These are phyloP conservation scores for Dryas iulia DNA, from an alignment of 1,140 invertebrate species.

Conservation along the genomic window DNA sequence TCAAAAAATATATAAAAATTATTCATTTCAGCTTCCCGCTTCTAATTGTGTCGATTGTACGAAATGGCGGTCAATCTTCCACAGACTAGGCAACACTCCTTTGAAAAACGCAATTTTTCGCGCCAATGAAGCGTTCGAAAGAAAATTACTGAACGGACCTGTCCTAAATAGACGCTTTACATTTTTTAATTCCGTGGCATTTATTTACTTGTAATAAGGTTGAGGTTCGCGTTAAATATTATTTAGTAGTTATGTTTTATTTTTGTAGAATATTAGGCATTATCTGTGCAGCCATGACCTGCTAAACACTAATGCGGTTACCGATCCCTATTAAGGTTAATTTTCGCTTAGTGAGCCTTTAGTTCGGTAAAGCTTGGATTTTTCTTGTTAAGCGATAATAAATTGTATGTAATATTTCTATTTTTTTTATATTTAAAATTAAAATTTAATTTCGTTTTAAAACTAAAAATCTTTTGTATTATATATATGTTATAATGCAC, in stretches of 20 bases:
- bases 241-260: conserved; percentile 31
- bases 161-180: conserved; percentile 53
- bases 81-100: conserved; percentile 46
- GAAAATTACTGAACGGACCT: conserved; percentile 62
- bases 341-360: conserved; percentile 47
- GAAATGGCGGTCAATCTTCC: conserved; percentile 43
- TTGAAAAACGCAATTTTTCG: conserved; percentile 74
- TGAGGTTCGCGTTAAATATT: conserved; percentile 31
- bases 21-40: not conserved
- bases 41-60: conserved; percentile 7
- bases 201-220: conserved; percentile 29
- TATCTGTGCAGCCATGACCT: conserved; percentile 56
- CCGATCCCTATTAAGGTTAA: conserved; percentile 50
- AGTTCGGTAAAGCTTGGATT: conserved; percentile 10
- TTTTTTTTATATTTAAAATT: not conserved
- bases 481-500: not conserved
- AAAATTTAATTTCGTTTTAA: not conserved
- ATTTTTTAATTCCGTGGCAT: conserved; percentile 32
- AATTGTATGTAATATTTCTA: not conserved
- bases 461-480: not conserved
- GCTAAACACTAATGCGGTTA: conserved; percentile 59
- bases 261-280: conserved; percentile 50
- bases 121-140: conserved; percentile 68
- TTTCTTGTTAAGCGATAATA: conserved; percentile 13
- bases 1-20: not conserved